These are phyloP conservation scores for Glossosoma conforme DNA, from an alignment of 1,140 invertebrate genomes.

Conservation along the genomic window DNA sequence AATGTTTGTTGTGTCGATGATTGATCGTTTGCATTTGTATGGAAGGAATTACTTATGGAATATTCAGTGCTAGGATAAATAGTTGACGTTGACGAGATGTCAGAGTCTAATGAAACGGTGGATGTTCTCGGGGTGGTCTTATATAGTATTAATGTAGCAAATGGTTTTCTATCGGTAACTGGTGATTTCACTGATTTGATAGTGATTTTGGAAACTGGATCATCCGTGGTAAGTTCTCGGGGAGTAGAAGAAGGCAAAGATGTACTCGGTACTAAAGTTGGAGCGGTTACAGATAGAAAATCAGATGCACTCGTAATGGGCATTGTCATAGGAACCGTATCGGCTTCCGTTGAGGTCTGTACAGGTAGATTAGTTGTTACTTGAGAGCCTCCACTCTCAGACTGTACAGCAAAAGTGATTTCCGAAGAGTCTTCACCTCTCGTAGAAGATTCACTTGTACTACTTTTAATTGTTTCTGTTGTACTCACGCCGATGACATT, in stretches of 20 bases:
- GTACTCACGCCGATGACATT: conserved; percentile 29
- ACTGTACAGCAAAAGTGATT: conserved; percentile 26
- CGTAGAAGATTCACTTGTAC: conserved; percentile 17
- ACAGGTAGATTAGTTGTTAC: conserved; percentile 48
- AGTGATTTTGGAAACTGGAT: conserved; percentile 35
- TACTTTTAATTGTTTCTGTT: conserved; percentile 29
- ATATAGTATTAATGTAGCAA: conserved; percentile 48
- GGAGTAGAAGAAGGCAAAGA: conserved; percentile 33
- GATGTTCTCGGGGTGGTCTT: conserved; percentile 39
- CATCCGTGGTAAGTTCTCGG: background rate
- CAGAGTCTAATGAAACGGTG: conserved; percentile 38
- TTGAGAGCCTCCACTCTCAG: conserved; percentile 32
- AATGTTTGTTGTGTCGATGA: no score
- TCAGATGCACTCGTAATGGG: conserved; percentile 17
- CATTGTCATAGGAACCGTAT: conserved; percentile 16
- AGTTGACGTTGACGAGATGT: conserved; percentile 21
- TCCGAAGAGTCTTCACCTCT: conserved; percentile 17
- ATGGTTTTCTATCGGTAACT: conserved; percentile 39
- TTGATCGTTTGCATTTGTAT: no score
- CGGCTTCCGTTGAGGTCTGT: conserved; percentile 38
- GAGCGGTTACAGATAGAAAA: conserved; percentile 24
- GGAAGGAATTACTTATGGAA: background rate
- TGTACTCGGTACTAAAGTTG: conserved; percentile 4
- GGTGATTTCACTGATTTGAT: conserved; percentile 33
- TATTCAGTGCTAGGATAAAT: conserved; percentile 10